Evolutionary conservation across 2,797 vertebrate species (phyloP).

Genomic region (Cyprinodon diabolis): DNA sequence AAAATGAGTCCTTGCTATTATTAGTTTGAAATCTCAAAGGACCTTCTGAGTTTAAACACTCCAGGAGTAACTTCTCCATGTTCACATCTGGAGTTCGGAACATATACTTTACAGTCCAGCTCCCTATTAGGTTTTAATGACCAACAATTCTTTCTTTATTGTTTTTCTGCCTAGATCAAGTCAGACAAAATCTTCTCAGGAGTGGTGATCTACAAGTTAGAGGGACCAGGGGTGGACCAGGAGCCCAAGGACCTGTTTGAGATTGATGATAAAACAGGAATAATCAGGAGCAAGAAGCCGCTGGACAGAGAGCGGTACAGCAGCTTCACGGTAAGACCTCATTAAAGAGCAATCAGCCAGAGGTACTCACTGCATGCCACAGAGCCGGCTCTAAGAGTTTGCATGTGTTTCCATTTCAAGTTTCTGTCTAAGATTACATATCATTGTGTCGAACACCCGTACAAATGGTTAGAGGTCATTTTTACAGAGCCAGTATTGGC

Average conservation of each 20-base stretch:
- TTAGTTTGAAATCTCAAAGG: constrained; percentile 44
- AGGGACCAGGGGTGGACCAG: constrained; percentile 94
- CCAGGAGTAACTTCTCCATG: constrained; percentile 37
- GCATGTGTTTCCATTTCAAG: constrained; percentile 26
- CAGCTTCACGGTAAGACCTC: constrained; percentile 86
- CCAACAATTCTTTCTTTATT: constrained; percentile 25
- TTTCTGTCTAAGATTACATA: constrained; percentile 52
- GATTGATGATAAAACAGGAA: constrained; percentile 91
- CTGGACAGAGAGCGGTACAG: constrained; percentile 92
- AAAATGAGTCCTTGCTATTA: constrained; percentile 28
- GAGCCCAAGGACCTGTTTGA: constrained; percentile 92
- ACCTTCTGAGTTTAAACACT: constrained; percentile 36
- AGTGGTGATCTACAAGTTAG: constrained; percentile 94
- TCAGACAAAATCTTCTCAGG: constrained; percentile 92
- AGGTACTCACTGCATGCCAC: constrained; percentile 17
- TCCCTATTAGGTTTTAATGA: constrained; percentile 26
- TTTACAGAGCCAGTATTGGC: constrained; percentile 55
- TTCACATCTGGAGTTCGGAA: constrained; percentile 61
- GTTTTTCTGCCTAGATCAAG: constrained; percentile 85
- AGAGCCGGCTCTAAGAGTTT: constrained; percentile 7
- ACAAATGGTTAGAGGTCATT: constrained; percentile 63
- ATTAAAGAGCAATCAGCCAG: constrained; percentile 28
- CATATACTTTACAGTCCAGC: constrained; percentile 32
- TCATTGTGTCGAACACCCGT: constrained; percentile 47
- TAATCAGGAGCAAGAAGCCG: constrained; percentile 88